Evolutionary conservation across 1,140 invertebrate species (phyloP).

Genomic region (Drosophila dunni): DNA sequence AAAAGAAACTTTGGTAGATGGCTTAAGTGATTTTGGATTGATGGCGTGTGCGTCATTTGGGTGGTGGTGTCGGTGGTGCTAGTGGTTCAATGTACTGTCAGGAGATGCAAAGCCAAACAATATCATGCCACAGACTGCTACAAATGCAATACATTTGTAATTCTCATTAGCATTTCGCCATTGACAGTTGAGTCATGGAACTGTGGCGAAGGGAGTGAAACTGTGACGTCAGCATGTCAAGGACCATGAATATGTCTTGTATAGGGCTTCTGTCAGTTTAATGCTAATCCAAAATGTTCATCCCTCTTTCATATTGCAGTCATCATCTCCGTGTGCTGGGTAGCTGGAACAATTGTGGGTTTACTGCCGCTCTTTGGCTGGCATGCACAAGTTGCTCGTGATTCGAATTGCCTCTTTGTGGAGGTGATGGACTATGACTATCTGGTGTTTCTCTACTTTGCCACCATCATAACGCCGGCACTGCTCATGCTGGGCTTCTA

Average conservation of each 20-base stretch:
- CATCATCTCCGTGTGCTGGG: constrained; percentile 94
- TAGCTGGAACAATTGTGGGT: constrained; percentile 91
- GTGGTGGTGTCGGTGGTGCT: not conserved
- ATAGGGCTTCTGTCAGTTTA: constrained; percentile 49
- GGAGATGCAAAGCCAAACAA: constrained; percentile 49
- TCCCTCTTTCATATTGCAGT: constrained; percentile 86
- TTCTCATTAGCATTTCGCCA: constrained; percentile 41
- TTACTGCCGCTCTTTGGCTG: constrained; percentile 94
- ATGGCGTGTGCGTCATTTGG: constrained; percentile 64
- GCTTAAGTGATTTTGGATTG: constrained; percentile 22
- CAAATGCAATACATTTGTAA: constrained; percentile 29
- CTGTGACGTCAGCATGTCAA: constrained; percentile 48
- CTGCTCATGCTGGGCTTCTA: constrained; percentile 93
- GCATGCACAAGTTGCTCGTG: constrained; percentile 87
- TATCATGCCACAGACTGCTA: constrained; percentile 22
- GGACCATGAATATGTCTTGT: constrained; percentile 9
- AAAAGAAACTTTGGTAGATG: not conserved
- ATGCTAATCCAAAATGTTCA: constrained; percentile 32
- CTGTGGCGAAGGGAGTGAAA: too few species aligned
- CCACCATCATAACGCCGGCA: constrained; percentile 94
- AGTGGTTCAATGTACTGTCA: constrained; percentile 49
- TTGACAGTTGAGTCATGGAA: constrained; percentile 13
- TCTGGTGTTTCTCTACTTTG: constrained; percentile 94
- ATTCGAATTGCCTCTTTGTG: constrained; percentile 90
- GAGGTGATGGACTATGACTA: constrained; percentile 95